phyloP scores from a whole-genome alignment of 2,797 vertebrate genomes.

The Crenichthys baileyi region DNA sequence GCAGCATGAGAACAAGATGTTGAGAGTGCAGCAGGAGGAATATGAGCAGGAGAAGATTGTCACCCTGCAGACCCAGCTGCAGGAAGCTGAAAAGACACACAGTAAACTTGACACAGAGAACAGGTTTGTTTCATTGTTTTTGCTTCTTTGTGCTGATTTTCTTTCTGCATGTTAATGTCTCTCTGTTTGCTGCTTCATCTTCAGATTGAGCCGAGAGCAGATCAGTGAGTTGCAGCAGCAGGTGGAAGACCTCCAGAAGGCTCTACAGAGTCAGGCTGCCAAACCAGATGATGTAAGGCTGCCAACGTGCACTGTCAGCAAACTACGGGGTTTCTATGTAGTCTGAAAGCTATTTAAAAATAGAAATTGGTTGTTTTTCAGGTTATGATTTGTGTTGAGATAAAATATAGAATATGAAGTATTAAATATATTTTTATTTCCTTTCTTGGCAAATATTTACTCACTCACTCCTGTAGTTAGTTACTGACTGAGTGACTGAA shows the following conservation, averaged over 20 bases:
- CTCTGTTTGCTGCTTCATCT: constrained; percentile 10
- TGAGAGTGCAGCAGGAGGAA: constrained; percentile 91
- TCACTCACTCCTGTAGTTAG: neutral
- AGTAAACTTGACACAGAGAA: constrained; percentile 93
- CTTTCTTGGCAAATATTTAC: neutral
- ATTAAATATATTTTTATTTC: neutral
- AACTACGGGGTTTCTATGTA: neutral
- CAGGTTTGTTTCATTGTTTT: constrained; percentile 77
- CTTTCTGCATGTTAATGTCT: neutral
- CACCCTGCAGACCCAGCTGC: constrained; percentile 87
- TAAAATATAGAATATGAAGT: neutral
- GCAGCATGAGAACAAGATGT: constrained; percentile 98
- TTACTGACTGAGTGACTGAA: no score
- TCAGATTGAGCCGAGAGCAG: constrained; percentile 87
- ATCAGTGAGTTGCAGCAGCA: constrained; percentile 91
- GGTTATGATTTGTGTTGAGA: neutral
- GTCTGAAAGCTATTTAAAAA: neutral
- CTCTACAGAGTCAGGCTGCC: constrained; percentile 90
- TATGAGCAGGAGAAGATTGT: constrained; percentile 87
- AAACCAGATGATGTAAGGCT: constrained; percentile 91
- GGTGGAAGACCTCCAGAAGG: constrained; percentile 94
- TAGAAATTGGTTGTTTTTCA: neutral
- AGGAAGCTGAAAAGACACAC: constrained; percentile 87
- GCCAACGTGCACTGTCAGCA: neutral
- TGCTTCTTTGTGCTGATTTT: neutral